Evolutionary conservation across 2,113 vertebrate species (phyloP).

Genomic region (Misgurnus anguillicaudatus): DNA sequence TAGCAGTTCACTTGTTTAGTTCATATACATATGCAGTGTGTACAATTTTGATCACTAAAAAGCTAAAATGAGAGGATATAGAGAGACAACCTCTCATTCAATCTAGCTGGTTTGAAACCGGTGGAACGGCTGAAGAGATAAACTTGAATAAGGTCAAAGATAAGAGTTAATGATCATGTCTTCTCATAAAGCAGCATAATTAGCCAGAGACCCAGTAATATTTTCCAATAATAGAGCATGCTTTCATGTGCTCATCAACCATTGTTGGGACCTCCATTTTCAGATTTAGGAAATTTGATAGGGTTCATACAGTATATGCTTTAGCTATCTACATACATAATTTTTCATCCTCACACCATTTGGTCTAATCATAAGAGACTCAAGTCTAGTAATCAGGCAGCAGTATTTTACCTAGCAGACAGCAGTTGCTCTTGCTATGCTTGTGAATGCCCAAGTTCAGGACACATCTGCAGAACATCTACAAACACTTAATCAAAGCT

Average conservation of each 20-base stretch:
- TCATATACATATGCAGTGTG: too few species aligned
- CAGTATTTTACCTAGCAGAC: slow-evolving; percentile 15
- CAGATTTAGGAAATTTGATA: background rate
- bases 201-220: slow-evolving; percentile 61
- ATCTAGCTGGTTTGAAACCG: slow-evolving; percentile 64
- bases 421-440: background rate
- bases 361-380: slow-evolving; percentile 12
- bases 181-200: slow-evolving; percentile 66
- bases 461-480: background rate
- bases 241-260: slow-evolving; percentile 65
- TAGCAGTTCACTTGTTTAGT: too few species aligned
- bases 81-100: slow-evolving; percentile 43
- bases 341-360: slow-evolving; percentile 3
- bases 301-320: slow-evolving; percentile 33
- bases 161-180: slow-evolving; percentile 61
- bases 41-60: background rate
- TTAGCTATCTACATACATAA: slow-evolving; percentile 28
- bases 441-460: slow-evolving; percentile 37
- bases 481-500: background rate
- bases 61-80: slow-evolving; percentile 37
- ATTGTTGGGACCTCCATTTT: slow-evolving; percentile 48
- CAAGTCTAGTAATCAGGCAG: slow-evolving; percentile 16
- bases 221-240: slow-evolving; percentile 62
- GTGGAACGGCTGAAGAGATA: slow-evolving; percentile 59
- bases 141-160: slow-evolving; percentile 63